A percentile compares a stretch with the other conserved stretches of the same genome.
These are phyloP conservation scores for Alentia gelatinosa DNA, from an alignment of 2,888 invertebrate genomes.

Conservation along the genomic window DNA sequence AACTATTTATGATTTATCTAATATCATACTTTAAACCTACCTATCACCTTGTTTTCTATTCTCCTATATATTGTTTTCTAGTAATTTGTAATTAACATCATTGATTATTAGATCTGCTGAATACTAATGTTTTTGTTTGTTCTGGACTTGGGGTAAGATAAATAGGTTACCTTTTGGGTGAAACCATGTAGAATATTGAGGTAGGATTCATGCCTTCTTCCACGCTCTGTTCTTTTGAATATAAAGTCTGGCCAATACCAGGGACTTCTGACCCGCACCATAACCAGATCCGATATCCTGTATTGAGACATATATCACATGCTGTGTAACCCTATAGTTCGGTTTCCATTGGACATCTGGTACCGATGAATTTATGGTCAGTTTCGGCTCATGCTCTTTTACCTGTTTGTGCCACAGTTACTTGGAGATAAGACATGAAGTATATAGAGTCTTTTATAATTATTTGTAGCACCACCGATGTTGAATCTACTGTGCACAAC, in stretches of 20 bases:
- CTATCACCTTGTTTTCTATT: background rate
- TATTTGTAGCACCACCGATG: too few species aligned
- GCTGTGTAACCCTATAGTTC: too few species aligned
- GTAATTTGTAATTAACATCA: background rate
- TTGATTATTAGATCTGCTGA: background rate
- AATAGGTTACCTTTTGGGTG: constrained; percentile 81
- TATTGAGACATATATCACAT: background rate
- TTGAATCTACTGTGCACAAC: too few species aligned
- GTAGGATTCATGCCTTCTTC: constrained; percentile 83
- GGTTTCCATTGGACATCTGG: too few species aligned
- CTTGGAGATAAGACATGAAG: too few species aligned
- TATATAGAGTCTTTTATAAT: too few species aligned
- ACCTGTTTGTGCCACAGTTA: too few species aligned
- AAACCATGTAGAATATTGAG: constrained; percentile 85
- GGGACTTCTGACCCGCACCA: constrained; percentile 75
- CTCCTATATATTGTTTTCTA: background rate
- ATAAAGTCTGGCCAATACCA: constrained; percentile 84
- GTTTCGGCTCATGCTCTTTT: too few species aligned
- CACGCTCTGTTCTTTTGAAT: constrained; percentile 84
- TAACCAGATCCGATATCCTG: background rate
- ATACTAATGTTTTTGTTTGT: too few species aligned
- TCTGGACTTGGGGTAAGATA: too few species aligned
- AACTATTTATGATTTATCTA: background rate
- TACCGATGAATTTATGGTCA: too few species aligned
- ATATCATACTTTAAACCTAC: background rate